Percentiles rank a stretch among this genome's conserved stretches.
These are phyloP conservation scores for Dryadula phaetusa DNA, from an alignment of 2,888 invertebrate species.

Conservation along the genomic window DNA sequence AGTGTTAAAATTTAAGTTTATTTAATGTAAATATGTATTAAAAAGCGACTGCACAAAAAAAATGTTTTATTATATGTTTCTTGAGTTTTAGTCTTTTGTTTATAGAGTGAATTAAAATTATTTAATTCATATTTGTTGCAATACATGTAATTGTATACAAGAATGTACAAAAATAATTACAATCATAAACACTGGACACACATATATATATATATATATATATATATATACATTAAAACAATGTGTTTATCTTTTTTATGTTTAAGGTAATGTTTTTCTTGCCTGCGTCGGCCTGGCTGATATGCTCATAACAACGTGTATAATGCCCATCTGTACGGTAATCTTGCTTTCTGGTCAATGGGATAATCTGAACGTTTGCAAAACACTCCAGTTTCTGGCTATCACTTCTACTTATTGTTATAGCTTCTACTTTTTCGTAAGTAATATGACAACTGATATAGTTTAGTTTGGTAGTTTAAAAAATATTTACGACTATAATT, in stretches of 20 bases:
- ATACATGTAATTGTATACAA: too few species aligned
- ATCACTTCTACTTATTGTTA: constrained; percentile 85
- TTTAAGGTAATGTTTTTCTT: constrained; percentile 88
- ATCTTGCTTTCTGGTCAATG: constrained; percentile 87
- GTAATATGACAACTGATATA: constrained; percentile 38
- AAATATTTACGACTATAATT: neutral
- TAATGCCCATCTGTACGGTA: constrained; percentile 88
- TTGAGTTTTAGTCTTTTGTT: too few species aligned
- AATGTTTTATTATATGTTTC: too few species aligned
- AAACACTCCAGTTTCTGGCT: constrained; percentile 87
- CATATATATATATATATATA: too few species aligned
- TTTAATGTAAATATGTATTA: too few species aligned
- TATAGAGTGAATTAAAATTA: too few species aligned
- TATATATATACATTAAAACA: neutral
- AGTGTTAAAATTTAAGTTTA: neutral
- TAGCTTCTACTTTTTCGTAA: constrained; percentile 76
- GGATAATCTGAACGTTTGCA: constrained; percentile 85
- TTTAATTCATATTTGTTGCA: too few species aligned
- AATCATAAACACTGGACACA: too few species aligned
- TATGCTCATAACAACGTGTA: constrained; percentile 87
- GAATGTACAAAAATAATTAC: too few species aligned
- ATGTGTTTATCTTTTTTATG: neutral
- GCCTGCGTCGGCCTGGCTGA: constrained; percentile 90
- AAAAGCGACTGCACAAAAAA: too few species aligned
- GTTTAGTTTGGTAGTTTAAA: neutral